phyloP scores from a whole-genome alignment of 2,888 invertebrate species.

The Cephus nigrinus region DNA sequence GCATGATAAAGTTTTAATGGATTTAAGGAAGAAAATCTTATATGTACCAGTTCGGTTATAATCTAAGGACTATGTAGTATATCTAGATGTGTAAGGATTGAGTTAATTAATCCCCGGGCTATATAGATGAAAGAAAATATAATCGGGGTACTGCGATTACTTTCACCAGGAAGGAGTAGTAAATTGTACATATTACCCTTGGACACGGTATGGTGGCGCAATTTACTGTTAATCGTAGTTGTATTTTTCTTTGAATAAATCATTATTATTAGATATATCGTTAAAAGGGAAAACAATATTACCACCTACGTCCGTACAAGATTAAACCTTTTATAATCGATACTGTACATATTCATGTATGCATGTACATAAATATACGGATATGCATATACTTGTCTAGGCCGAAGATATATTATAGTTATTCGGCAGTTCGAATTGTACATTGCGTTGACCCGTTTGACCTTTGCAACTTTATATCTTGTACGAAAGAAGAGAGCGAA shows the following conservation, averaged over 20 bases:
- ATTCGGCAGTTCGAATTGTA: neutral
- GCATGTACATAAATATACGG: neutral
- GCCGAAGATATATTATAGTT: neutral
- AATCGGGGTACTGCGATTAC: conserved; percentile 18
- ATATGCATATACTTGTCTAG: neutral
- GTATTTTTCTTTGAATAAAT: conserved; percentile 62
- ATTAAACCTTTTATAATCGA: neutral
- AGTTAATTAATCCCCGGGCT: conserved; percentile 26
- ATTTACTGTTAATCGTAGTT: conserved; percentile 62
- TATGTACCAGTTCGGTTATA: conserved; percentile 48
- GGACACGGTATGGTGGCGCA: conserved; percentile 54
- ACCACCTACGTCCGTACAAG: conserved; percentile 9
- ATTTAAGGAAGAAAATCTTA: conserved; percentile 32
- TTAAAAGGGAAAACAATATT: conserved; percentile 12
- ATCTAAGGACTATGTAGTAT: conserved; percentile 30
- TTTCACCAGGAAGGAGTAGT: conserved; percentile 31
- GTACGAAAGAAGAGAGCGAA: too few relatives aligned
- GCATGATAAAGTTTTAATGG: conserved; percentile 40
- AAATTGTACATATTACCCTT: conserved; percentile 57
- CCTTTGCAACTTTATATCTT: too few relatives aligned
- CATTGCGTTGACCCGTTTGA: too few relatives aligned
- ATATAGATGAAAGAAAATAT: conserved; percentile 13
- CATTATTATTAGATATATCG: conserved; percentile 51
- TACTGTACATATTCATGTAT: neutral
- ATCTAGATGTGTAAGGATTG: conserved; percentile 11